Percentiles rank a stretch among this genome's conserved stretches.
phyloP scores from a whole-genome alignment of 2,888 invertebrate species.

The Amiota minor region DNA sequence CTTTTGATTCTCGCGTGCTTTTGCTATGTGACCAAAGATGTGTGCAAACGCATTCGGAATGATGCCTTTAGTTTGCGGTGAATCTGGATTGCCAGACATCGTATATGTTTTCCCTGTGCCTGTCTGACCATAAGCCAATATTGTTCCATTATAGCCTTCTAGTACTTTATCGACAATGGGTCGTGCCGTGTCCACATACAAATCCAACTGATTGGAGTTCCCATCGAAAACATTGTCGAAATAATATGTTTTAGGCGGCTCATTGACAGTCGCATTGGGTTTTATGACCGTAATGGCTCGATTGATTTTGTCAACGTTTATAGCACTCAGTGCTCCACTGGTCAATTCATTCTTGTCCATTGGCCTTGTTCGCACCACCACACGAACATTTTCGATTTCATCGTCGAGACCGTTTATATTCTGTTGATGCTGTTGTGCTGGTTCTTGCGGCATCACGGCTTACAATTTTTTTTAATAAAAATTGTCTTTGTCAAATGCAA shows the following conservation, averaged over 20 bases:
- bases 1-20: slow-evolving; percentile 93
- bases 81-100: slow-evolving; percentile 93
- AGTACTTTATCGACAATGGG: slow-evolving; percentile 98
- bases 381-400: slow-evolving; percentile 94
- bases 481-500: no score
- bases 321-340: slow-evolving; percentile 81
- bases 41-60: slow-evolving; percentile 99
- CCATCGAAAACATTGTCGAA: slow-evolving; percentile 96
- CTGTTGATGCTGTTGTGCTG: slow-evolving; percentile 43
- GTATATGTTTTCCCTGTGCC: slow-evolving; percentile 99
- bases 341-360: slow-evolving; percentile 88
- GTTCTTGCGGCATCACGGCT: slow-evolving; percentile 60
- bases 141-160: slow-evolving; percentile 96
- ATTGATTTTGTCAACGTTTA: slow-evolving; percentile 84
- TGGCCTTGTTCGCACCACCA: slow-evolving; percentile 95
- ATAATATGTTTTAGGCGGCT: slow-evolving; percentile 90
- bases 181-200: slow-evolving; percentile 96
- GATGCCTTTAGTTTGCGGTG: slow-evolving; percentile 93
- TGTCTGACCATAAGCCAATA: slow-evolving; percentile 91
- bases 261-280: slow-evolving; percentile 81
- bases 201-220: slow-evolving; percentile 86
- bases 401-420: slow-evolving; percentile 74
- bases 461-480: no score
- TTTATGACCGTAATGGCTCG: slow-evolving; percentile 85
- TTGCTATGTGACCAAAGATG: slow-evolving; percentile 97